Base-by-base conservation (phyloP, 2,888 invertebrate species). In the Toxonevra muliebris region DNA sequence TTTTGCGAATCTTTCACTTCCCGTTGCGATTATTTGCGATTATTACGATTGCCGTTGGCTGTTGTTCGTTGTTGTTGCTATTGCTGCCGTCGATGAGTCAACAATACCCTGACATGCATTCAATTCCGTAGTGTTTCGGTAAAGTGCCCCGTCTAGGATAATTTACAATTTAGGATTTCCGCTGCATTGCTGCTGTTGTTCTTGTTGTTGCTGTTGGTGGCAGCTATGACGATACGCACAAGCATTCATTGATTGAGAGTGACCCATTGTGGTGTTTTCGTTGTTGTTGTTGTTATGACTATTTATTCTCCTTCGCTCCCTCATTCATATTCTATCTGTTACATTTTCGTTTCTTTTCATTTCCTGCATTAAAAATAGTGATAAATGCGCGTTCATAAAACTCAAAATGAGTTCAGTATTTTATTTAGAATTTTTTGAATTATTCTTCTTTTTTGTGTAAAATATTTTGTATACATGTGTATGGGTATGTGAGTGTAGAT, bases 331-430 rank as follows among this genome's bases (percentile, higher is more conserved):
- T 61, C 68, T 69, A 69, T 71, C 30, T 30, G 30, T 30, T 30
- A 30, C 66, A 58, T 61, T 52, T 45, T 45, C 50, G 66, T 59
- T 71, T 65, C 66, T 63, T 71, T 69, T 68, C 61, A 69, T 68
- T 67, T 48, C 48, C 48, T 13, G 48, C 48, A 48, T 48, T 48
- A 48, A 48, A 48, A 8, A 30, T n/a, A 2, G 19, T 55, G 55
- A 55, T 55, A 55, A 55, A 55, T 55, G 55, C 10, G 30, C 13
- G 55, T 30, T 30, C 40, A 55, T 30, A 55, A 55, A 55, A 55
- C 19, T 55, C 19, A 11, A 55, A 55, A 55, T 55, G 55, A 12
- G 30, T 55, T 55, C 55, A n/a, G 30, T 30, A 30, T 13, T 48
- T n/a, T 15, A 13, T 15, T 48, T 13, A 1, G 11, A 48, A 48